Evolutionary conservation across 2,888 invertebrate genomes (phyloP).

Genomic region (Ryuthela nishihirai): DNA sequence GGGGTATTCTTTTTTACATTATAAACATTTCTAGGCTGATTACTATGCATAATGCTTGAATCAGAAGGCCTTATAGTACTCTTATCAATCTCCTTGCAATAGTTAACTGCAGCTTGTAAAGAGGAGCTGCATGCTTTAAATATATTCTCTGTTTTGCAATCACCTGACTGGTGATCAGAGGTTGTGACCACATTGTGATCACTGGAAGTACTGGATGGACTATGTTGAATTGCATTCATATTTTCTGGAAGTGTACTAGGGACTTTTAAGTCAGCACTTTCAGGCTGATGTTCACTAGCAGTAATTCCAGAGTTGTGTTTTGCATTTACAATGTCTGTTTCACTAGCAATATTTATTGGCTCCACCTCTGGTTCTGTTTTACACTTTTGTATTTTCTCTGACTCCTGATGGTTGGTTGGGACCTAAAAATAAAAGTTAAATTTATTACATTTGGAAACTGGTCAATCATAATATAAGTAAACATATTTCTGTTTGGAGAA

Average conservation of each 20-base stretch:
- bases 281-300: too few species aligned
- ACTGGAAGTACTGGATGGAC: constrained; percentile 10
- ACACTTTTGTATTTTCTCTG: too few species aligned
- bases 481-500: too few species aligned
- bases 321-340: too few species aligned
- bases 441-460: too few species aligned
- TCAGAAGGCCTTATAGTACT: constrained; percentile 2
- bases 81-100: constrained; percentile 14
- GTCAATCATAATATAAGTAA: too few species aligned
- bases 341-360: too few species aligned
- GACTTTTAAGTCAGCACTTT: constrained; percentile 22
- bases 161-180: constrained; percentile 15
- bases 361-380: too few species aligned
- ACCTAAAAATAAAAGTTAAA: too few species aligned
- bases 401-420: too few species aligned
- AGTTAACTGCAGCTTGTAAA: constrained; percentile 22
- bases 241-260: constrained; percentile 28
- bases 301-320: too few species aligned
- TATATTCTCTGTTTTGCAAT: constrained; percentile 9
- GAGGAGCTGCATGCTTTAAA: constrained; percentile 26
- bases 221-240: constrained; percentile 14
- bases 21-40: background rate
- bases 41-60: too few species aligned
- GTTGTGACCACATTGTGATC: background rate
- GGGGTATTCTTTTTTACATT: background rate